Conservation (phyloP, 2,113 vertebrate genomes). For the Dendropsophus ebraccatus region DNA sequence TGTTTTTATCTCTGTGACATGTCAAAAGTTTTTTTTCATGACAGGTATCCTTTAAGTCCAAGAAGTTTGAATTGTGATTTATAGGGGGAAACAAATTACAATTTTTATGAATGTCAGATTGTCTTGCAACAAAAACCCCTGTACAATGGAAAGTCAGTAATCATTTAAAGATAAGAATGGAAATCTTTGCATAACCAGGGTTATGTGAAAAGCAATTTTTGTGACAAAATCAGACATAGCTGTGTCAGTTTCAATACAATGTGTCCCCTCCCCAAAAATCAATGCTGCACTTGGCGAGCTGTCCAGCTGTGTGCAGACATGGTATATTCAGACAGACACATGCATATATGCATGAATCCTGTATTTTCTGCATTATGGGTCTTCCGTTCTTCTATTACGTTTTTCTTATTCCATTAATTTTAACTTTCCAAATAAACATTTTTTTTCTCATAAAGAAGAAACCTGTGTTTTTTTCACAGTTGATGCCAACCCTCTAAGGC, state of each 20-base stretch:
- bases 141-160: slow-evolving; percentile 16
- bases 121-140: slow-evolving; percentile 6
- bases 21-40: no score
- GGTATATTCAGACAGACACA: background rate
- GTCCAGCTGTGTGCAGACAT: background rate
- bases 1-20: no score
- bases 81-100: background rate
- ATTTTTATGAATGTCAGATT: slow-evolving; percentile 17
- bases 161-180: slow-evolving; percentile 7
- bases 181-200: slow-evolving; percentile 12
- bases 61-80: background rate
- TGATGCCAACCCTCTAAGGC: slow-evolving; percentile 60
- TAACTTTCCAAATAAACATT: slow-evolving; percentile 67
- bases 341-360: background rate
- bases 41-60: no score
- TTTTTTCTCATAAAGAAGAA: slow-evolving; percentile 68
- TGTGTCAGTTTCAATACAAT: background rate
- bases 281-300: slow-evolving; percentile 4
- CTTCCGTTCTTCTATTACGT: slow-evolving; percentile 58
- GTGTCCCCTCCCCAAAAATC: background rate
- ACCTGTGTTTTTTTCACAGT: slow-evolving; percentile 61
- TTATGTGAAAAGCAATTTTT: slow-evolving; percentile 12
- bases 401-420: slow-evolving; percentile 68
- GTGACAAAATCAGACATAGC: slow-evolving; percentile 10
- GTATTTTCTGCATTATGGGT: slow-evolving; percentile 43